Evolutionary conservation across 2,113 vertebrate genomes (phyloP).

Genomic region (Marcusenius ussheri): DNA sequence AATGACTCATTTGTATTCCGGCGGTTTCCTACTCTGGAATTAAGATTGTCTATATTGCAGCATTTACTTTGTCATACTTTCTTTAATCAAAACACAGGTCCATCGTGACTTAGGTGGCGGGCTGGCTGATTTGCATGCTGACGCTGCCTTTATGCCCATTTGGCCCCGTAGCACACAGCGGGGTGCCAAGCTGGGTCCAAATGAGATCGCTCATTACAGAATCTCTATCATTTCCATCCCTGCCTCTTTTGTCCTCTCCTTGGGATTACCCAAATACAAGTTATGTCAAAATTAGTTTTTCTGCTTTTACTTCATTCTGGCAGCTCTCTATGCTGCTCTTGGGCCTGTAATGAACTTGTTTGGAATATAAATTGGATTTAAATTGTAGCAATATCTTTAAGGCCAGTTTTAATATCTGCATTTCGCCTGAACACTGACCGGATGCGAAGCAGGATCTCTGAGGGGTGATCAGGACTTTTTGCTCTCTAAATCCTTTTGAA

Average conservation of each 20-base stretch:
- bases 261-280: not conserved
- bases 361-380: constrained; percentile 3
- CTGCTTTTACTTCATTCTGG: not conserved
- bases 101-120: not conserved
- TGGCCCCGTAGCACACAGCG: not conserved
- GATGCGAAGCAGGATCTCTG: not conserved
- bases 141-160: not conserved
- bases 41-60: not conserved
- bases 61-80: not conserved
- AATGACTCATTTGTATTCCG: not conserved
- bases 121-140: constrained; percentile 1
- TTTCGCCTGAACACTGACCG: not conserved
- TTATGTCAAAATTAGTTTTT: not conserved
- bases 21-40: not conserved
- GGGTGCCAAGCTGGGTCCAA: not conserved
- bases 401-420: not conserved
- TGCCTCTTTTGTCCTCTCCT: not conserved
- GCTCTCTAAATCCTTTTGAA: not conserved
- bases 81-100: not conserved
- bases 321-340: not conserved
- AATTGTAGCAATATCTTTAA: not conserved
- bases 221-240: not conserved
- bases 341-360: not conserved
- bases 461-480: not conserved
- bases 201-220: not conserved